These are phyloP conservation scores for Crocuta crocuta DNA, from an alignment of 2,113 vertebrate species.

Conservation along the genomic window DNA sequence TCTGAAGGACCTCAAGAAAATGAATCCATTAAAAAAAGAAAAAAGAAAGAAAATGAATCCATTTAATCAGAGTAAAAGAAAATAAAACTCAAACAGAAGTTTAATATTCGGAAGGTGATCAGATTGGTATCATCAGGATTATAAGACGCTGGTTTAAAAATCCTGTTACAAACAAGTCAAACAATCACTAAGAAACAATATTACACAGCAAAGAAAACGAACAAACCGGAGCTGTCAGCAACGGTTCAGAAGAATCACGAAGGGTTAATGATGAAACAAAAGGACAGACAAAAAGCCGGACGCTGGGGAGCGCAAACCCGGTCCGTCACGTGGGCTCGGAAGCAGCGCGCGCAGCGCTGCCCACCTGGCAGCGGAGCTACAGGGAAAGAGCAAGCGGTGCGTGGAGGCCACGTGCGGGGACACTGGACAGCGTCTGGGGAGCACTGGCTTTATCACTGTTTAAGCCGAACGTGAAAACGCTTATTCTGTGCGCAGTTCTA, in stretches of 20 bases:
- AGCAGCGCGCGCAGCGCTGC: background rate
- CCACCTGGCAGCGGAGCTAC: background rate
- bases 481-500: background rate
- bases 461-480: background rate
- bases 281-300: background rate
- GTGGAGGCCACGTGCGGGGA: background rate
- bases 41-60: constrained; percentile 32
- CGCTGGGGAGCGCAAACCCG: background rate
- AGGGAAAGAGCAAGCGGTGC: background rate
- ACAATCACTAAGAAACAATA: background rate
- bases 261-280: background rate
- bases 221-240: background rate
- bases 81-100: background rate
- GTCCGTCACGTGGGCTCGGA: background rate
- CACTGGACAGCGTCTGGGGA: background rate
- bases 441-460: background rate
- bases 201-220: background rate
- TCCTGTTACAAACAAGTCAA: constrained; percentile 21
- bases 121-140: background rate
- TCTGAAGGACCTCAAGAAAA: constrained; percentile 4
- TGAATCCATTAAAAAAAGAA: background rate
- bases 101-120: background rate
- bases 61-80: background rate
- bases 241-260: background rate
- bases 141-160: background rate